phyloP scores from a whole-genome alignment of 2,888 invertebrate species.

The Catotricha subobsoleta region DNA sequence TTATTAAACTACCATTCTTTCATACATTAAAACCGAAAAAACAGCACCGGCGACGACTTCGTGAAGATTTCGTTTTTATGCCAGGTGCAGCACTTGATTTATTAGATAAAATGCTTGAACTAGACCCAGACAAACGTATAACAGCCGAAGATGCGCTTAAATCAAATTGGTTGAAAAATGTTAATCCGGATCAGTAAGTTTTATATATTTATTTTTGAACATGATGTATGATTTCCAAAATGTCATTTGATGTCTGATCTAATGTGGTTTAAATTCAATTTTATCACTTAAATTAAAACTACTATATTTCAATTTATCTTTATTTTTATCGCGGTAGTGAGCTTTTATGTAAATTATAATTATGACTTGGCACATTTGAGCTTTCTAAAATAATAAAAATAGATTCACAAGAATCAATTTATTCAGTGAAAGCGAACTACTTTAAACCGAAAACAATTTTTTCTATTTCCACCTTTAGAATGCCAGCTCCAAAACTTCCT shows the following conservation, averaged over 20 bases:
- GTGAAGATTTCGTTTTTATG: slow-evolving; percentile 89
- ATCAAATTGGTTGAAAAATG: slow-evolving; percentile 79
- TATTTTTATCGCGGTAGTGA: too few species aligned
- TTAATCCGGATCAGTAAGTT: slow-evolving; percentile 77
- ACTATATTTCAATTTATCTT: too few species aligned
- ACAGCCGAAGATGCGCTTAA: slow-evolving; percentile 87
- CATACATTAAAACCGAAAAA: slow-evolving; percentile 82
- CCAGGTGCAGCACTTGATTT: slow-evolving; percentile 74
- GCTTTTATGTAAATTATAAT: too few species aligned
- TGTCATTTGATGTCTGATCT: too few species aligned
- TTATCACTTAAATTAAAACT: too few species aligned
- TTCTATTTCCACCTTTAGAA: slow-evolving; percentile 34
- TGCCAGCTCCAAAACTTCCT: slow-evolving; percentile 70
- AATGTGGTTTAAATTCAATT: too few species aligned
- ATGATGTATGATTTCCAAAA: too few species aligned
- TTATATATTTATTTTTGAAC: too few species aligned
- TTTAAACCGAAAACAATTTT: slow-evolving; percentile 4
- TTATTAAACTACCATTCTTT: slow-evolving; percentile 83
- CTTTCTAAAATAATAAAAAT: too few species aligned
- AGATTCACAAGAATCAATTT: too few species aligned
- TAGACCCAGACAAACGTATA: slow-evolving; percentile 87
- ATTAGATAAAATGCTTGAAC: slow-evolving; percentile 85
- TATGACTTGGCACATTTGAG: too few species aligned
- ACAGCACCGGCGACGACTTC: slow-evolving; percentile 67
- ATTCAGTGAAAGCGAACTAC: slow-evolving; percentile 8